A percentile compares a stretch with the other conserved stretches of the same genome.
These are phyloP conservation scores for Timema podura DNA, from an alignment of 2,888 invertebrate species.

Conservation along the genomic window DNA sequence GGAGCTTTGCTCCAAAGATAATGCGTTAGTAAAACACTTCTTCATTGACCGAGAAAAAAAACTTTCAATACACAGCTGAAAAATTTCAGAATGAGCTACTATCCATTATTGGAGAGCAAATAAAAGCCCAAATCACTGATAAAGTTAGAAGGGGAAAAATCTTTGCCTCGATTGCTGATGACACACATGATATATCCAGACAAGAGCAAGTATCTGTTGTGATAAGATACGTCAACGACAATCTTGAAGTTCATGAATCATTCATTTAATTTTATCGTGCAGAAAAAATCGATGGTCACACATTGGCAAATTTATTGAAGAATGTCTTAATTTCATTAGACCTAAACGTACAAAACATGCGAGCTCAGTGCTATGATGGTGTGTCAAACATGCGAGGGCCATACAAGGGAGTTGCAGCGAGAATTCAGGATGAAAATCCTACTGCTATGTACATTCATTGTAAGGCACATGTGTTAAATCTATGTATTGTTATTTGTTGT, in stretches of 20 bases:
- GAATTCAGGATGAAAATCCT: background rate
- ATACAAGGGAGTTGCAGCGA: background rate
- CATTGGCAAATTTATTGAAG: background rate
- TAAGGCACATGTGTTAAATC: slow-evolving; percentile 3
- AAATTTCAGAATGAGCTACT: background rate
- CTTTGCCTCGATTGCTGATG: background rate
- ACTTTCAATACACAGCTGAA: background rate
- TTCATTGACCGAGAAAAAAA: background rate
- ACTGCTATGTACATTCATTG: slow-evolving; percentile 5
- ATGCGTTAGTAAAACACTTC: background rate
- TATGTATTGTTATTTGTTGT: background rate
- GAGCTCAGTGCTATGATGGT: slow-evolving; percentile 9
- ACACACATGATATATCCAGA: background rate
- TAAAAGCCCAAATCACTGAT: background rate
- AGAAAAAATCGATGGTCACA: background rate
- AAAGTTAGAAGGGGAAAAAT: background rate
- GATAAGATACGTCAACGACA: background rate
- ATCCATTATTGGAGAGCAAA: slow-evolving; percentile 23
- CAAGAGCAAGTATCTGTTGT: background rate
- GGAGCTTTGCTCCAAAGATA: background rate
- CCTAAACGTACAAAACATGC: background rate
- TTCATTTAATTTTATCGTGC: background rate
- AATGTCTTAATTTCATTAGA: background rate
- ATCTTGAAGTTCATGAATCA: background rate
- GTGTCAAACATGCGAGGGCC: background rate